Evolutionary conservation across 1,140 invertebrate species (phyloP).

Genomic region (Calephelis virginiensis): DNA sequence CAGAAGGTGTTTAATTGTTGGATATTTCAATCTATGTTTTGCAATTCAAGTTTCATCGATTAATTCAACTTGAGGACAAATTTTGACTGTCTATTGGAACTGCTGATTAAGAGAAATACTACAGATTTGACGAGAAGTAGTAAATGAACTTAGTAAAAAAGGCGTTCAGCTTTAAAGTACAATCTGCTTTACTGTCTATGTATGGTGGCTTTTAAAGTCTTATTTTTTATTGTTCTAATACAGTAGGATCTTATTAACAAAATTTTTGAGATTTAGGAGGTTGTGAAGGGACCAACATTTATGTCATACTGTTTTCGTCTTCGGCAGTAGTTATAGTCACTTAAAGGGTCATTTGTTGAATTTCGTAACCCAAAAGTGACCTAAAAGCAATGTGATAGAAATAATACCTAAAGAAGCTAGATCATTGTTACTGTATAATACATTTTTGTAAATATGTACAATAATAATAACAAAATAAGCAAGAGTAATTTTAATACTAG

Average conservation of each 20-base stretch:
- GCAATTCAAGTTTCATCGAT: too few species aligned
- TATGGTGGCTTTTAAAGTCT: background rate
- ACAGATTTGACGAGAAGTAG: too few species aligned
- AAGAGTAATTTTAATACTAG: constrained; percentile 74
- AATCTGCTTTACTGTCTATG: too few species aligned
- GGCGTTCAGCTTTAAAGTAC: too few species aligned
- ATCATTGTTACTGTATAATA: constrained; percentile 77
- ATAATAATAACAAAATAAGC: constrained; percentile 68
- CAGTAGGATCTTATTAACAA: background rate
- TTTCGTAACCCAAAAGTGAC: constrained; percentile 39
- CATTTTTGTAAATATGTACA: constrained; percentile 77
- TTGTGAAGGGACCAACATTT: constrained; percentile 3
- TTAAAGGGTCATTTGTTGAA: constrained; percentile 29
- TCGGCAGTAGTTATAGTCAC: constrained; percentile 26
- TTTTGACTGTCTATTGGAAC: too few species aligned
- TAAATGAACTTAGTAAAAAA: too few species aligned
- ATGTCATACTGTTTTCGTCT: constrained; percentile 8
- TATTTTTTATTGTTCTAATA: background rate
- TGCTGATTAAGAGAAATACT: too few species aligned
- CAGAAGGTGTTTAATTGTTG: too few species aligned
- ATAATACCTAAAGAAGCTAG: constrained; percentile 75
- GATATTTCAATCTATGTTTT: too few species aligned
- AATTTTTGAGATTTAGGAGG: constrained; percentile 2
- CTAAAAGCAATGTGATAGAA: constrained; percentile 72
- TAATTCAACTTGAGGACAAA: too few species aligned